Evolutionary conservation across 1,140 invertebrate genomes (phyloP).

Genomic region (Drosophila repleta): DNA sequence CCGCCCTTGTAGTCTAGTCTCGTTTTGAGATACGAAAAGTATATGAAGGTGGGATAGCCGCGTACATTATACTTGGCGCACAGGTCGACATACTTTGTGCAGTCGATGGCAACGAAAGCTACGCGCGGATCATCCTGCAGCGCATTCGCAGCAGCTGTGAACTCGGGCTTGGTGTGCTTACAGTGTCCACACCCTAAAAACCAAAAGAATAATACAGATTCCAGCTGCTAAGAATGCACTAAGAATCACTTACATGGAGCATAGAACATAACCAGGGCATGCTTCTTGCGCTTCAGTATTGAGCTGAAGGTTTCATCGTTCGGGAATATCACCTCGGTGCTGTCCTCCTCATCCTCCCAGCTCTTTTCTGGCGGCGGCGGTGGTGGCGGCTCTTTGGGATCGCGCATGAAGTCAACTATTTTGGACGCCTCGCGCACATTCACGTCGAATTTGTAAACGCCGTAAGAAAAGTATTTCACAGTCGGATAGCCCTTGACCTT

Average conservation of each 20-base stretch:
- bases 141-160: slow-evolving; percentile 89
- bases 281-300: slow-evolving; percentile 86
- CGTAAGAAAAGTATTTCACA: slow-evolving; percentile 91
- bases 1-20: slow-evolving; percentile 89
- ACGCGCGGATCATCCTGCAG: slow-evolving; percentile 90
- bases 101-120: slow-evolving; percentile 93
- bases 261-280: slow-evolving; percentile 95
- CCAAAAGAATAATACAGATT: background rate
- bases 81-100: slow-evolving; percentile 87
- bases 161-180: slow-evolving; percentile 94
- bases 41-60: slow-evolving; percentile 94
- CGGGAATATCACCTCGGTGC: slow-evolving; percentile 90
- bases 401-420: slow-evolving; percentile 92
- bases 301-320: slow-evolving; percentile 89
- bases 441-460: slow-evolving; percentile 91
- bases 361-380: slow-evolving; percentile 91
- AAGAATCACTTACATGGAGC: slow-evolving; percentile 91
- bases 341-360: slow-evolving; percentile 90
- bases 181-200: slow-evolving; percentile 95
- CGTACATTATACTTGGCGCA: slow-evolving; percentile 90
- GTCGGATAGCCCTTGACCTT: slow-evolving; percentile 93
- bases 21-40: slow-evolving; percentile 92
- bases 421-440: slow-evolving; percentile 90
- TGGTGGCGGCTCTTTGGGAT: slow-evolving; percentile 91
- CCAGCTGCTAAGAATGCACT: background rate